Percentiles rank a stretch among this genome's conserved stretches.
Evolutionary conservation across 2,797 vertebrate species (phyloP).

Genomic region (Linurgus olivaceus): DNA sequence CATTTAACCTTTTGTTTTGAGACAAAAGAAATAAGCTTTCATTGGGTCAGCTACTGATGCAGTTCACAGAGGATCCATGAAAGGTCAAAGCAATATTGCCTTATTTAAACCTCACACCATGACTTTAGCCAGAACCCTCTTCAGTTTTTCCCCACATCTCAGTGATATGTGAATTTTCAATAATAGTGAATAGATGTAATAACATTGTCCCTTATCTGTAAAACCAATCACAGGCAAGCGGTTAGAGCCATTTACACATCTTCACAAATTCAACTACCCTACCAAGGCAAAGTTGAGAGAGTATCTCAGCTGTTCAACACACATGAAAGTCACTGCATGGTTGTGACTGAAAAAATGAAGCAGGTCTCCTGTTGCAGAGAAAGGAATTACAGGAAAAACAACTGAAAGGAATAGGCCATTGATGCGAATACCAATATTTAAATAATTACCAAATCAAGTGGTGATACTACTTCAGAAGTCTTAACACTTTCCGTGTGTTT

Average conservation of each 20-base stretch:
- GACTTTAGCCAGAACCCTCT: background rate
- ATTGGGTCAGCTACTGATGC: background rate
- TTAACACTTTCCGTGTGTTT: background rate
- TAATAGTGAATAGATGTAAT: background rate
- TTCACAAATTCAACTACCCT: background rate
- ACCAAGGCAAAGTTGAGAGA: background rate
- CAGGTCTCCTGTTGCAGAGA: background rate
- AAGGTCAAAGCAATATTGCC: background rate
- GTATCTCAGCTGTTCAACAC: background rate
- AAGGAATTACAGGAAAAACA: background rate
- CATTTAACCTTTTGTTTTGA: constrained; percentile 13
- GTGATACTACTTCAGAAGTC: background rate
- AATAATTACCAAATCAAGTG: background rate
- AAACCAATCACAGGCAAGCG: background rate
- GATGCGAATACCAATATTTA: background rate
- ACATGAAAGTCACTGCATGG: background rate
- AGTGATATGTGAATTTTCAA: background rate
- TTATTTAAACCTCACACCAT: background rate
- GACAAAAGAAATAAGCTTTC: constrained; percentile 9
- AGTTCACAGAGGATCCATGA: background rate
- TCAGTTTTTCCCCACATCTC: background rate
- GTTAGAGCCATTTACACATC: background rate
- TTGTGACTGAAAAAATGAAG: background rate
- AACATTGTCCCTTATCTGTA: background rate
- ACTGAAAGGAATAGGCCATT: background rate